Evolutionary conservation across 1,140 invertebrate genomes (phyloP).

Genomic region (Bombus waltoni): DNA sequence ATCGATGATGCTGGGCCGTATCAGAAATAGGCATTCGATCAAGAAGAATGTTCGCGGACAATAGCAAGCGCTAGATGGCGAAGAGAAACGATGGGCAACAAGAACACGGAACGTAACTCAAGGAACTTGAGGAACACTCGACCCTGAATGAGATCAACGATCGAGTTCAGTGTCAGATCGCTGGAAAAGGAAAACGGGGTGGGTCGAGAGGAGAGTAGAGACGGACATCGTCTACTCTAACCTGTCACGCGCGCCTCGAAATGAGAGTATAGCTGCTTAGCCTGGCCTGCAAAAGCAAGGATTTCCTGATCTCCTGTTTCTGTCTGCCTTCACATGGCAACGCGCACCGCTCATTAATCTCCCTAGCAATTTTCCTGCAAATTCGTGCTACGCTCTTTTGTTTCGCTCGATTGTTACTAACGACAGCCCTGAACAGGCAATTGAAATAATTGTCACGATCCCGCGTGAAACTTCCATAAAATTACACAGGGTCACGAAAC

Average conservation of each 20-base stretch:
- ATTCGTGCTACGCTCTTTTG: neutral
- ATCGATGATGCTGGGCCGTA: neutral
- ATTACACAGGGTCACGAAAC: no score
- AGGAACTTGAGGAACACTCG: conserved; percentile 50
- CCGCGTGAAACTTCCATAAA: no score
- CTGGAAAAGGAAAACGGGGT: conserved; percentile 54
- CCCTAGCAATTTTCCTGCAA: neutral
- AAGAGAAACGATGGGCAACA: conserved; percentile 10
- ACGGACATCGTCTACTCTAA: conserved; percentile 38
- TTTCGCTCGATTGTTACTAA: neutral
- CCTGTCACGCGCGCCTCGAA: conserved; percentile 51
- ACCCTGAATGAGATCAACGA: conserved; percentile 56
- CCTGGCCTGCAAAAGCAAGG: conserved; percentile 6
- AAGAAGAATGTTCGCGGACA: neutral
- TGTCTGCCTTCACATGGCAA: neutral
- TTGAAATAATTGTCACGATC: neutral
- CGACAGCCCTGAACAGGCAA: neutral
- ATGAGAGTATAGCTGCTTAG: conserved; percentile 41
- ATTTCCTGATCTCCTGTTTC: conserved; percentile 32
- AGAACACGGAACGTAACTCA: conserved; percentile 25
- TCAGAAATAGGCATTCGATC: neutral
- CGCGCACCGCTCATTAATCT: neutral
- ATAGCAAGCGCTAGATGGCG: neutral
- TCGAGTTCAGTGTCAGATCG: conserved; percentile 55
- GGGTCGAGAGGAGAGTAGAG: conserved; percentile 30